phyloP scores from a whole-genome alignment of 2,888 invertebrate species.

The Hypena proboscidalis region DNA sequence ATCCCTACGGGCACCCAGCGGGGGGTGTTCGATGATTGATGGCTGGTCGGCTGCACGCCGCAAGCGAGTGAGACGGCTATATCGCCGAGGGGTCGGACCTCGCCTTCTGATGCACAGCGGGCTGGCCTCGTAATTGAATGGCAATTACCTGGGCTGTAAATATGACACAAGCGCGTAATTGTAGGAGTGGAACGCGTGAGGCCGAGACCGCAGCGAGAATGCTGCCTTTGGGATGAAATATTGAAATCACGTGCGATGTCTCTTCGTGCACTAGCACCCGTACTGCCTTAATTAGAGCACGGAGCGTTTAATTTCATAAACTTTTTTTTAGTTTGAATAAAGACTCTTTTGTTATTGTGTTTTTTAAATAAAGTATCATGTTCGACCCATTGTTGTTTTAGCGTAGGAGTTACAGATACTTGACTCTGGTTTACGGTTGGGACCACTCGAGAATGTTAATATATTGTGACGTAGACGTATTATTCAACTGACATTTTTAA shows the following conservation, averaged over 20 bases:
- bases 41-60: slow-evolving; percentile 73
- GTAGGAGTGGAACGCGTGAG: slow-evolving; percentile 80
- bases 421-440: slow-evolving; percentile 47
- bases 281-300: slow-evolving; percentile 36
- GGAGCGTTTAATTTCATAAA: slow-evolving; percentile 27
- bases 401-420: slow-evolving; percentile 29
- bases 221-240: slow-evolving; percentile 75
- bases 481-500: slow-evolving; percentile 36
- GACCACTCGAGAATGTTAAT: slow-evolving; percentile 36
- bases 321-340: slow-evolving; percentile 24
- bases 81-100: slow-evolving; percentile 49
- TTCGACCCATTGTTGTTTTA: slow-evolving; percentile 26
- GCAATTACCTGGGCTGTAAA: slow-evolving; percentile 86
- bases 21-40: slow-evolving; percentile 84
- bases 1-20: slow-evolving; percentile 78
- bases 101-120: slow-evolving; percentile 68
- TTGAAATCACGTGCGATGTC: slow-evolving; percentile 69
- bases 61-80: slow-evolving; percentile 55
- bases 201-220: slow-evolving; percentile 72
- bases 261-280: slow-evolving; percentile 36
- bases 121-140: slow-evolving; percentile 83
- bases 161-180: slow-evolving; percentile 86
- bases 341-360: slow-evolving; percentile 20
- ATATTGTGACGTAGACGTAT: slow-evolving; percentile 48
- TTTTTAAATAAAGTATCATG: slow-evolving; percentile 32